Evolutionary conservation across 1,140 invertebrate genomes (phyloP).

Genomic region (Drosophila sulfurigaster): DNA sequence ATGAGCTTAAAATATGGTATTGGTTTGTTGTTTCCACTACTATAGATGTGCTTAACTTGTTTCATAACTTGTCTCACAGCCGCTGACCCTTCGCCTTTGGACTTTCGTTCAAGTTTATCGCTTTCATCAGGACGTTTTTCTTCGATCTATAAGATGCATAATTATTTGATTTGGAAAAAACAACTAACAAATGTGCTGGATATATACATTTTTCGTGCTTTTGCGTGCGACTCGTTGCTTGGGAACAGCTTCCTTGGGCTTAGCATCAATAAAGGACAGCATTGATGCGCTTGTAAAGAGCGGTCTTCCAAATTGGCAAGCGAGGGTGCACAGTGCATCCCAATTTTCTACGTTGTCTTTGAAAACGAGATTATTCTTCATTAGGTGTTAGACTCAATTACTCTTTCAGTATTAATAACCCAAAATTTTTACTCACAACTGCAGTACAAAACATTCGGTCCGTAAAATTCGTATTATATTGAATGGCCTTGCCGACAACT

Average conservation of each 20-base stretch:
- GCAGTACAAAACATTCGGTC: slow-evolving; percentile 58
- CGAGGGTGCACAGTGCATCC: slow-evolving; percentile 56
- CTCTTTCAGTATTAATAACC: background rate
- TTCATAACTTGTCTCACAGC: slow-evolving; percentile 52
- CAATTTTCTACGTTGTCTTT: slow-evolving; percentile 59
- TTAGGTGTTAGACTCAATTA: background rate
- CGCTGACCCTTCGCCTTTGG: slow-evolving; percentile 56
- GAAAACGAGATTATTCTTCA: slow-evolving; percentile 51
- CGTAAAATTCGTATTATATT: slow-evolving; percentile 55
- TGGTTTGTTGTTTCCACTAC: slow-evolving; percentile 43
- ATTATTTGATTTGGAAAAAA: background rate
- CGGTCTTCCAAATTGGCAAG: slow-evolving; percentile 35
- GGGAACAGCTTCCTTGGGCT: slow-evolving; percentile 39
- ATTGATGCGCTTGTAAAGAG: slow-evolving; percentile 61
- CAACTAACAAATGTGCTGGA: background rate
- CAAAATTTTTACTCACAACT: slow-evolving; percentile 44
- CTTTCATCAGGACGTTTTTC: slow-evolving; percentile 64
- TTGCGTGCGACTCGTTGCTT: slow-evolving; percentile 61
- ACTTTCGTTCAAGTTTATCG: slow-evolving; percentile 67
- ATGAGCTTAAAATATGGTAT: slow-evolving; percentile 76
- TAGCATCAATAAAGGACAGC: slow-evolving; percentile 69
- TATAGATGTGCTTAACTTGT: slow-evolving; percentile 54
- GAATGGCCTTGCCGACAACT: slow-evolving; percentile 61
- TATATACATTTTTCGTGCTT: slow-evolving; percentile 29
- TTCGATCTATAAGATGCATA: slow-evolving; percentile 31